Conservation (phyloP, 2,888 invertebrate species). For the Hydraecia micacea region DNA sequence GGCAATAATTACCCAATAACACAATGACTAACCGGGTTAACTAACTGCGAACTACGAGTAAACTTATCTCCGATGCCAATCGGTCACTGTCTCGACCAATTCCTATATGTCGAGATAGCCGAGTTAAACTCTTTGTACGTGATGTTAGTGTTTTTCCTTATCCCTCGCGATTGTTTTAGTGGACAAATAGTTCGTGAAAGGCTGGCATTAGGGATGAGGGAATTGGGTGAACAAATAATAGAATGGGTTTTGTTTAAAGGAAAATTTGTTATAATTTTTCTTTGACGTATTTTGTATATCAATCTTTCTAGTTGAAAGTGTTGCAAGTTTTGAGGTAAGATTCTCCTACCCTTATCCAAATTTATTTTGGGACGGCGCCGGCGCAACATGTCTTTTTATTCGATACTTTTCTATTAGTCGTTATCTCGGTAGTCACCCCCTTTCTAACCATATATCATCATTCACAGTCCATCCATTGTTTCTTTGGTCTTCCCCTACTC, state of each 20-base stretch:
- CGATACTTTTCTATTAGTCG: no score
- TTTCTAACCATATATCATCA: no score
- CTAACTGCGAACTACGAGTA: conserved; percentile 36
- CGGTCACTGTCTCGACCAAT: conserved; percentile 67
- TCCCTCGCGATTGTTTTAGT: conserved; percentile 76
- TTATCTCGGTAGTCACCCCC: no score
- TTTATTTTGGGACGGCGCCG: no score
- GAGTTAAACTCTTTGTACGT: conserved; percentile 58
- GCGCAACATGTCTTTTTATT: no score
- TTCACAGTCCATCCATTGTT: no score
- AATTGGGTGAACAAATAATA: conserved; percentile 47
- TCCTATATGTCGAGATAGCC: conserved; percentile 63
- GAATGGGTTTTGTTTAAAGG: conserved; percentile 36
- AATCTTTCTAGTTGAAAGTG: background rate
- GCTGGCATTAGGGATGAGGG: conserved; percentile 68
- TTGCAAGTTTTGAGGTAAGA: no score
- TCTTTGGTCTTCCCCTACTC: no score
- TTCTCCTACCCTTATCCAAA: no score
- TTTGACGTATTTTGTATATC: background rate
- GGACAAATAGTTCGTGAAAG: conserved; percentile 80
- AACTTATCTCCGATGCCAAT: conserved; percentile 60
- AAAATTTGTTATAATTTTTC: background rate
- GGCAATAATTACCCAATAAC: conserved; percentile 45
- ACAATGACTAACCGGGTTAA: conserved; percentile 47
- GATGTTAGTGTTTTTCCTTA: conserved; percentile 78